Percentiles rank a stretch among this genome's conserved stretches.
Conservation (phyloP, 2,797 vertebrate species). For the Neoniphon sammara region DNA sequence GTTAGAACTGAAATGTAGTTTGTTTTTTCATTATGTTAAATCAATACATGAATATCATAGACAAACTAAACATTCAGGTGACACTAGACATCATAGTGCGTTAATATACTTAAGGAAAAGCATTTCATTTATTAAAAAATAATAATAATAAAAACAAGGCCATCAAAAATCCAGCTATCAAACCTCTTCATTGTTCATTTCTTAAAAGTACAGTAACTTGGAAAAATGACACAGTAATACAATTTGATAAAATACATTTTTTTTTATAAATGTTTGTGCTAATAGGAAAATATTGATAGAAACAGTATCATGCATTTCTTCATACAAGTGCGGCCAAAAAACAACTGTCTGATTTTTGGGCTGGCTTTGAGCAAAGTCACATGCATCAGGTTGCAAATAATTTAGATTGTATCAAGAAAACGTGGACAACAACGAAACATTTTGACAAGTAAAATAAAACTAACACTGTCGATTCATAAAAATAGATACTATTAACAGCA, state of each 20-base stretch:
- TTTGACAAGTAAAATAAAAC: slow-evolving; percentile 45
- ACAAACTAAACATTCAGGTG: slow-evolving; percentile 32
- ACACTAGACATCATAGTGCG: slow-evolving; percentile 49
- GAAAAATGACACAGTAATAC: slow-evolving; percentile 45
- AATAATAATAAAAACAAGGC: slow-evolving; percentile 43
- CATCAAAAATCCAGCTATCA: slow-evolving; percentile 50
- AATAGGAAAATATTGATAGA: slow-evolving; percentile 62
- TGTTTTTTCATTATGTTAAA: slow-evolving; percentile 19
- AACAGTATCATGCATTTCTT: slow-evolving; percentile 59
- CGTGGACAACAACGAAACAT: slow-evolving; percentile 35
- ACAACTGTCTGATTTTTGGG: slow-evolving; percentile 30
- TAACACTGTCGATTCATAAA: slow-evolving; percentile 62
- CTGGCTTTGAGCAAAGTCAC: slow-evolving; percentile 35
- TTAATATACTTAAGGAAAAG: slow-evolving; percentile 33
- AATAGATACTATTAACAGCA: slow-evolving; percentile 52
- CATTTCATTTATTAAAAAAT: slow-evolving; percentile 37
- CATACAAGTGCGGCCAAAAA: slow-evolving; percentile 47
- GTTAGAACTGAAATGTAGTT: slow-evolving; percentile 3
- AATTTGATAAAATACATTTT: slow-evolving; percentile 52
- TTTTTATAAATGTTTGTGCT: slow-evolving; percentile 49
- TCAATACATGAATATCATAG: slow-evolving; percentile 23
- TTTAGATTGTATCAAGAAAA: slow-evolving; percentile 57
- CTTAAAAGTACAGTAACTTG: slow-evolving; percentile 58
- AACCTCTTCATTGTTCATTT: slow-evolving; percentile 38
- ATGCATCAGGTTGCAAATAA: slow-evolving; percentile 59